phyloP scores from a whole-genome alignment of 2,888 invertebrate species.

The Caenorhabditis doughertyi region DNA sequence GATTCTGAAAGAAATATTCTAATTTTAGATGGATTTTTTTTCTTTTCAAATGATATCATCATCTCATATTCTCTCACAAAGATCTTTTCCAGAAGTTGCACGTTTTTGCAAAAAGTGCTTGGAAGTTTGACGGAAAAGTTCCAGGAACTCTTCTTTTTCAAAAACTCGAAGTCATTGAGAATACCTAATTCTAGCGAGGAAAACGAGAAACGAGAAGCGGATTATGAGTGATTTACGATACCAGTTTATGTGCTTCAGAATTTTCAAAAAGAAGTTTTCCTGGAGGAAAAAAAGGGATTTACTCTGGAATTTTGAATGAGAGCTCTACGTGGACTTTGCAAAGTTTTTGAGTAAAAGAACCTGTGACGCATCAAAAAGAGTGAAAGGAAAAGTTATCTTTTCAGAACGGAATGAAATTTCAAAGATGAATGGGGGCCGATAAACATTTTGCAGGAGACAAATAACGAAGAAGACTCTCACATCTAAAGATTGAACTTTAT shows the following conservation, averaged over 20 bases:
- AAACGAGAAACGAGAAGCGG: conserved; percentile 2
- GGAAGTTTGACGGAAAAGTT: conserved; percentile 1
- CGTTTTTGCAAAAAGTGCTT: background rate
- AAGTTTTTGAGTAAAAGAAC: background rate
- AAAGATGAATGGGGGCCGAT: no score
- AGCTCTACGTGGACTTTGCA: conserved; percentile 15
- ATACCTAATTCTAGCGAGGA: conserved; percentile 5
- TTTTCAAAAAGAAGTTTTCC: background rate
- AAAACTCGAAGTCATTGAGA: conserved; percentile 5
- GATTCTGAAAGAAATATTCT: conserved; percentile 2
- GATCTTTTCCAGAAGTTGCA: background rate
- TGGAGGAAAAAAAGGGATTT: conserved; percentile 8
- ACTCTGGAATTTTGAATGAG: conserved; percentile 20
- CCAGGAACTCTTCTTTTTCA: background rate
- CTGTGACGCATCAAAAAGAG: background rate
- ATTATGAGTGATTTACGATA: conserved; percentile 42
- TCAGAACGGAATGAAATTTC: no score
- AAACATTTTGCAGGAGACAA: no score
- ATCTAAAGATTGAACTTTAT: no score
- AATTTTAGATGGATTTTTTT: background rate
- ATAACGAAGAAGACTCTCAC: no score
- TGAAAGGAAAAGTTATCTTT: no score
- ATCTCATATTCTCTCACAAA: background rate
- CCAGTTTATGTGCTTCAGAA: conserved; percentile 19
- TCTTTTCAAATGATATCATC: conserved; percentile 5